Percentiles rank a stretch among this genome's conserved stretches.
These are phyloP conservation scores for Brenthis ino DNA, from an alignment of 2,888 invertebrate species.

Conservation along the genomic window DNA sequence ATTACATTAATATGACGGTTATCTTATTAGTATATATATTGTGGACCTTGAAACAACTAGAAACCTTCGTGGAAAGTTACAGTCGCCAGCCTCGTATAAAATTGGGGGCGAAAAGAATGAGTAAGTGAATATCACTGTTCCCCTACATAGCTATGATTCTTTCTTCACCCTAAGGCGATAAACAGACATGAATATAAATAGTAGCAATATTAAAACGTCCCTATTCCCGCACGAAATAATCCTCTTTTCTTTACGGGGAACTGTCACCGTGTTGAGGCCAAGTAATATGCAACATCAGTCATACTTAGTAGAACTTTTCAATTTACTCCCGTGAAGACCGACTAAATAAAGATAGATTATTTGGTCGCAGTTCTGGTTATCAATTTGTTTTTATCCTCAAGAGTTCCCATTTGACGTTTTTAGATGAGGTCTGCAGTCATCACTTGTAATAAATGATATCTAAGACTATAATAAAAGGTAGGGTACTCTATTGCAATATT, in stretches of 20 bases:
- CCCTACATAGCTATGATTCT: conserved; percentile 67
- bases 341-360: conserved; percentile 76
- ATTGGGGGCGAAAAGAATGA: conserved; percentile 50
- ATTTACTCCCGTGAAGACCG: conserved; percentile 70
- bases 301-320: conserved; percentile 80
- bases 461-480: too few species aligned
- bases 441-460: too few species aligned
- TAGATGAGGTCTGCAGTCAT: neutral
- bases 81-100: conserved; percentile 31
- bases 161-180: conserved; percentile 60
- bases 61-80: conserved; percentile 3
- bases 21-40: too few species aligned
- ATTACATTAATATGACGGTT: too few species aligned
- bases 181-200: conserved; percentile 77
- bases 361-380: conserved; percentile 19
- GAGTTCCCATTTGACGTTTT: neutral
- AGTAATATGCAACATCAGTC: conserved; percentile 79
- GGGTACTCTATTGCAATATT: too few species aligned
- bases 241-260: conserved; percentile 71
- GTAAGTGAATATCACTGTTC: conserved; percentile 72
- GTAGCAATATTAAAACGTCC: conserved; percentile 74
- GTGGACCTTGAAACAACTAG: too few species aligned
- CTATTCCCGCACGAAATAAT: conserved; percentile 70
- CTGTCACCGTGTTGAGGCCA: conserved; percentile 69
- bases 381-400: conserved; percentile 24